phyloP scores from a whole-genome alignment of 2,888 invertebrate species.

The Gerris lacustris region DNA sequence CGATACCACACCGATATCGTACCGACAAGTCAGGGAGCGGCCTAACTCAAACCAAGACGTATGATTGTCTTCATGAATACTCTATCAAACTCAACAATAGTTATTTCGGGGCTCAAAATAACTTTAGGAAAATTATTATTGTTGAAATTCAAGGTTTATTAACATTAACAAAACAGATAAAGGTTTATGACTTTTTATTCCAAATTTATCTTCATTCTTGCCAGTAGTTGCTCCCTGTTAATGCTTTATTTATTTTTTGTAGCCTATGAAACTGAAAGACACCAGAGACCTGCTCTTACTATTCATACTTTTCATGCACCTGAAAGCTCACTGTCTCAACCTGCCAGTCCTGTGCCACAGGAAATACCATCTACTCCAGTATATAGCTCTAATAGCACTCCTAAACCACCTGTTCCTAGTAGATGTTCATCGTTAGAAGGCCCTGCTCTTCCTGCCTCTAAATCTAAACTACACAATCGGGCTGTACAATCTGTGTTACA shows the following conservation, averaged over 20 bases:
- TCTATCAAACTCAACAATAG: no score
- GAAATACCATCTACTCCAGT: slow-evolving; percentile 29
- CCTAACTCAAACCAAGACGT: no score
- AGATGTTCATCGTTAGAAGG: slow-evolving; percentile 79
- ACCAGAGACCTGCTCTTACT: slow-evolving; percentile 70
- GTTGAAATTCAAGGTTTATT: no score
- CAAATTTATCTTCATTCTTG: no score
- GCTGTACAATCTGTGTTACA: slow-evolving; percentile 14
- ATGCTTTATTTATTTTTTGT: slow-evolving; percentile 15
- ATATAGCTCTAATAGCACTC: slow-evolving; percentile 35
- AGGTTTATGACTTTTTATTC: no score
- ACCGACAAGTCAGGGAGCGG: no score
- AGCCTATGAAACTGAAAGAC: slow-evolving; percentile 69
- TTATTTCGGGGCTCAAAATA: no score
- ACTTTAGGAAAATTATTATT: no score
- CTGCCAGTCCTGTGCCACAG: slow-evolving; percentile 37
- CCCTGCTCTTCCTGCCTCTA: slow-evolving; percentile 48
- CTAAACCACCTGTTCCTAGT: slow-evolving; percentile 61
- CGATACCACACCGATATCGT: no score
- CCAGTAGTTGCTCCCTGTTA: no score
- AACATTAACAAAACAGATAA: no score
- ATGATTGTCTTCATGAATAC: no score
- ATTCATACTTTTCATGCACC: slow-evolving; percentile 80
- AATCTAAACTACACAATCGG: slow-evolving; percentile 12
- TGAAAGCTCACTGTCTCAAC: slow-evolving; percentile 41